Base-by-base conservation (phyloP, 1,140 invertebrate genomes). In the Saccostrea cuccullata region DNA sequence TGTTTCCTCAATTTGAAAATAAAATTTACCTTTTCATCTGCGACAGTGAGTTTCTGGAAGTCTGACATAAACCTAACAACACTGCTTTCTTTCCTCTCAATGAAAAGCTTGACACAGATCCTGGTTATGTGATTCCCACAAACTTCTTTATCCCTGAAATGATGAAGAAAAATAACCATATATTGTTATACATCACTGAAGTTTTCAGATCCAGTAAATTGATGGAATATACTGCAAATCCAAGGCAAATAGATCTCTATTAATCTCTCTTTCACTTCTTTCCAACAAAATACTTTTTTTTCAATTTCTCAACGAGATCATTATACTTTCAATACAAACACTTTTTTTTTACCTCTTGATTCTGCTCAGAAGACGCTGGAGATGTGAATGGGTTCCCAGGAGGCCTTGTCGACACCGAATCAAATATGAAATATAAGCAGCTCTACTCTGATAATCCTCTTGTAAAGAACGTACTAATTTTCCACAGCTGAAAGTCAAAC, bases 341-440 rank as follows among this genome's bases (percentile, higher is more conserved):
- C n/a, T n/a, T 23, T 0, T 15, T 17, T 58, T 86, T 90, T 91
- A 95, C 94, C 95, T 94, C 91, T 94, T 95, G 96, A 95, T 91
- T 90, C 95, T 91, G 88, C 92, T 93, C 55, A 95, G 90, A 73
- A 96, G 88, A 95, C 97, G 96, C 88, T 98, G 96, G 60, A 98
- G 95, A 93, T 97, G 97, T 86, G 97, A 96, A 77, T 97, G 95
- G 2, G 97, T 97, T n/a, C 97, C 96, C 2, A 99, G 95, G 20
- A 99, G 95, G 55, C 97, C 97, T 92, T 98, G 97, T 77, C 97
- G 96, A 93, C 97, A 98, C 89, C 97, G 95, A 82, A 98, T 96
- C 88, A 99, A 95, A 95, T 99, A 99, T 8, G 97, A 96, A 73
- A 98, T 96, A 93, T 98, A 99, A 56, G 97, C 96, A 26, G 97